A percentile compares a stretch with the other conserved stretches of the same genome.
These are phyloP conservation scores for Zaprionus capensis DNA, from an alignment of 1,140 invertebrate species.

Conservation along the genomic window DNA sequence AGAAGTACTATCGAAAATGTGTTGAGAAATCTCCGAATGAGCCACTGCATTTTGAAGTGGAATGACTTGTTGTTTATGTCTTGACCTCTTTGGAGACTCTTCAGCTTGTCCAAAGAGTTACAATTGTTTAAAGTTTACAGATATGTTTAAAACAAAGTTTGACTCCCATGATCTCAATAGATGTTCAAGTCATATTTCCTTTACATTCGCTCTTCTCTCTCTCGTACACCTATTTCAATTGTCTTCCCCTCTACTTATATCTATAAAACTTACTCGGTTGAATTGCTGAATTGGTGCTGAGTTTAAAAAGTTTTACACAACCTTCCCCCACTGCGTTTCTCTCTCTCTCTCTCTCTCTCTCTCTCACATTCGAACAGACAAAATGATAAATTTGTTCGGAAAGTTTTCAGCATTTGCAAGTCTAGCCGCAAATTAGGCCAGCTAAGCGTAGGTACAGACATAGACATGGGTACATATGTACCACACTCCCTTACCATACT, in stretches of 20 bases:
- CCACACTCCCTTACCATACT: not conserved
- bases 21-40: not conserved
- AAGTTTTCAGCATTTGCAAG: constrained; percentile 10
- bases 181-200: no score
- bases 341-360: not conserved
- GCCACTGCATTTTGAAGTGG: no score
- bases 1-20: not conserved
- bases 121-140: no score
- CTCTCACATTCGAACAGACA: not conserved
- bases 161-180: no score
- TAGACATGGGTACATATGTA: not conserved
- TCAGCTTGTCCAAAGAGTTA: no score
- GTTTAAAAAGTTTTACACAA: not conserved
- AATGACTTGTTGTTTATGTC: no score
- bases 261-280: not conserved
- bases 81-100: no score
- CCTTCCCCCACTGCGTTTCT: no score
- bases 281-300: not conserved
- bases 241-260: not conserved
- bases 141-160: no score
- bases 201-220: no score
- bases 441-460: not conserved
- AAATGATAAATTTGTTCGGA: constrained; percentile 8
- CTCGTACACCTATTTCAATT: not conserved
- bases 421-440: constrained; percentile 8